These are phyloP conservation scores for Trypoxylon attenuatum DNA, from an alignment of 2,888 invertebrate species.

Conservation along the genomic window DNA sequence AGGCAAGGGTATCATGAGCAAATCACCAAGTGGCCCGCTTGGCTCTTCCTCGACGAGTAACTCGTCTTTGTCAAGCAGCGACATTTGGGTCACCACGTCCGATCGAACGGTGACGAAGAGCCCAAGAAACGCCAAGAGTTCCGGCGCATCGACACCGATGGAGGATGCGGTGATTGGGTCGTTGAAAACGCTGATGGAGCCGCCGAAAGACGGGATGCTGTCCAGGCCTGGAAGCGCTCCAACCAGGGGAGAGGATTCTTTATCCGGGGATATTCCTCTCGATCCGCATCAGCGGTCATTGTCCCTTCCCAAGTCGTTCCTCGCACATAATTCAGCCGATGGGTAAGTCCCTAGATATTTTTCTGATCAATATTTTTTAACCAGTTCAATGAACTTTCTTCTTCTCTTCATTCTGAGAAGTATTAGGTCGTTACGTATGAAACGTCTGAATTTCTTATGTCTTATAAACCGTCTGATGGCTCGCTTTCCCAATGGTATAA, in stretches of 20 bases:
- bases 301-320: slow-evolving; percentile 76
- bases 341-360: slow-evolving; percentile 58
- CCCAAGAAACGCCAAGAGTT: slow-evolving; percentile 75
- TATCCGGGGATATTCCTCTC: slow-evolving; percentile 55
- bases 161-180: slow-evolving; percentile 72
- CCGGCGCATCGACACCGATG: slow-evolving; percentile 76
- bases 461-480: too few relatives aligned
- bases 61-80: slow-evolving; percentile 77
- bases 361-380: neutral
- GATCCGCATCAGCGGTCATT: slow-evolving; percentile 74
- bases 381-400: neutral
- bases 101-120: slow-evolving; percentile 76
- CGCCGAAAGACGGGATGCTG: slow-evolving; percentile 71
- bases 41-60: slow-evolving; percentile 73
- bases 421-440: too few relatives aligned
- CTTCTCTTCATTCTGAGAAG: too few relatives aligned
- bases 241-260: slow-evolving; percentile 67
- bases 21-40: slow-evolving; percentile 59
- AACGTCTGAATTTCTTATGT: too few relatives aligned
- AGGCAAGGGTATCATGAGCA: slow-evolving; percentile 51
- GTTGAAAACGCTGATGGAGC: slow-evolving; percentile 62
- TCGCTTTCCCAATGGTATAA: too few relatives aligned
- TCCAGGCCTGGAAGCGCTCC: slow-evolving; percentile 78
- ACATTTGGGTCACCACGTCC: slow-evolving; percentile 77
- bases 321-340: slow-evolving; percentile 70